These are phyloP conservation scores for Lophura nycthemera DNA, from an alignment of 2,113 vertebrate species.

Conservation along the genomic window DNA sequence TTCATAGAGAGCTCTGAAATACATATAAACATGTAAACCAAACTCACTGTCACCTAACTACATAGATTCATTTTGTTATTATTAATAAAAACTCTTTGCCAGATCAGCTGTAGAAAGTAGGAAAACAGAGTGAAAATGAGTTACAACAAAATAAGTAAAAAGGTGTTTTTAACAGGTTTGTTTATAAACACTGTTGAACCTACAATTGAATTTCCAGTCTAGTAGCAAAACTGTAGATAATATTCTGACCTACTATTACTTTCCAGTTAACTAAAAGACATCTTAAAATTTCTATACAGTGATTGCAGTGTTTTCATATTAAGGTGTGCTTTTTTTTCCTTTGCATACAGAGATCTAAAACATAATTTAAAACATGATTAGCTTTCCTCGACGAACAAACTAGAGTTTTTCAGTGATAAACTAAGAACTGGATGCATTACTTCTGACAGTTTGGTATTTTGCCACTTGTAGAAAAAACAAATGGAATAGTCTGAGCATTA, in stretches of 20 bases:
- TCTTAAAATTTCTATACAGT: not conserved
- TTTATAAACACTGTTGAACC: not conserved
- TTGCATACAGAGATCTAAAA: not conserved
- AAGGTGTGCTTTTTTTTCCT: not conserved
- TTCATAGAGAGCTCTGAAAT: not conserved
- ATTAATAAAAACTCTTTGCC: not conserved
- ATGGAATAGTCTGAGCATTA: not conserved
- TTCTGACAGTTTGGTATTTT: not conserved
- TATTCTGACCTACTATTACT: not conserved
- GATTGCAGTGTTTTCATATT: not conserved
- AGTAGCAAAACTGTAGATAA: not conserved
- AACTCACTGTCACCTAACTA: not conserved
- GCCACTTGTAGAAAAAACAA: not conserved
- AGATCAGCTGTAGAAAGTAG: not conserved
- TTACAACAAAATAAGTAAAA: not conserved
- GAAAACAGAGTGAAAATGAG: not conserved
- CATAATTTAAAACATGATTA: not conserved
- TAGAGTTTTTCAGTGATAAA: not conserved
- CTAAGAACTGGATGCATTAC: not conserved
- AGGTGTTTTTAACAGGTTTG: not conserved
- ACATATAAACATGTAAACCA: not conserved
- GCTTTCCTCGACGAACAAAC: not conserved
- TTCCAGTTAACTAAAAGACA: not conserved
- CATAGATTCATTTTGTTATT: not conserved
- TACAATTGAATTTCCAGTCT: not conserved